These are phyloP conservation scores for Betta splendens DNA, from an alignment of 2,797 vertebrate species.

Conservation along the genomic window DNA sequence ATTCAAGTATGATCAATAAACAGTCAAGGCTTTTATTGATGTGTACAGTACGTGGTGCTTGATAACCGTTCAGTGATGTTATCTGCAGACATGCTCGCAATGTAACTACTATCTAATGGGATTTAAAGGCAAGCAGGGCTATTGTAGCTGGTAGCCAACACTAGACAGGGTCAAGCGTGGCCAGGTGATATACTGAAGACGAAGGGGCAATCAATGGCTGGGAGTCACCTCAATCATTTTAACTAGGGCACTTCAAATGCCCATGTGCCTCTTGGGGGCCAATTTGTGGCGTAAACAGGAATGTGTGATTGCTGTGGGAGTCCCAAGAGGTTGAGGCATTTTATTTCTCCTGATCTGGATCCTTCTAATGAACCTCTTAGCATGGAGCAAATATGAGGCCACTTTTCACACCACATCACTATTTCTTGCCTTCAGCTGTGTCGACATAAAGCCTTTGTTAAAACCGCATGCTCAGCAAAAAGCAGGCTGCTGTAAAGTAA, in stretches of 20 bases:
- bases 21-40: conserved; percentile 27
- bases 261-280: conserved; percentile 77
- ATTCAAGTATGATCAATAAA: conserved; percentile 48
- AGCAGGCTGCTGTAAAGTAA: too few species aligned
- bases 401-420: conserved; percentile 31
- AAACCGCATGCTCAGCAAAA: conserved; percentile 16
- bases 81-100: conserved; percentile 45
- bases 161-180: conserved; percentile 54
- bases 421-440: conserved; percentile 44
- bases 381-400: conserved; percentile 38
- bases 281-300: conserved; percentile 82
- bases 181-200: conserved; percentile 61
- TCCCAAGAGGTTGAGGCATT: conserved; percentile 51
- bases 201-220: conserved; percentile 79
- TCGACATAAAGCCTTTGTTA: conserved; percentile 48
- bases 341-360: conserved; percentile 68
- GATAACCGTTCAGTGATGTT: conserved; percentile 57
- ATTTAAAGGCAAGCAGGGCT: conserved; percentile 63
- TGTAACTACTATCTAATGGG: conserved; percentile 72
- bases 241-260: conserved; percentile 75
- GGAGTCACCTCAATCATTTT: conserved; percentile 84
- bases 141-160: conserved; percentile 54
- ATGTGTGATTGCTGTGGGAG: conserved; percentile 67
- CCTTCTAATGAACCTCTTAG: conserved; percentile 74
- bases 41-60: conserved; percentile 35